These are phyloP conservation scores for Erythrocebus patas DNA, from an alignment of 2,113 vertebrate species.

Conservation along the genomic window DNA sequence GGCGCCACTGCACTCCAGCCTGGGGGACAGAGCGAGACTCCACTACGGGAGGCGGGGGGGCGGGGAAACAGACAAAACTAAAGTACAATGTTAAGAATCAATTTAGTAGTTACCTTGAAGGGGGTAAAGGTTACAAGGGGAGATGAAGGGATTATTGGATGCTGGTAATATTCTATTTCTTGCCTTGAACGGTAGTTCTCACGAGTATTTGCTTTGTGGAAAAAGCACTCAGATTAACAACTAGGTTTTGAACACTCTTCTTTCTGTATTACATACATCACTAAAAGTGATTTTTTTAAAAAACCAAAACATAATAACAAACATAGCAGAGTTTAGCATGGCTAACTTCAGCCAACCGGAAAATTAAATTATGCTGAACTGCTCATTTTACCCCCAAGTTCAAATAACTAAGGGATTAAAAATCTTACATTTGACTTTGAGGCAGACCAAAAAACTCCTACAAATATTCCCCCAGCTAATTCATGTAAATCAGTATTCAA, in stretches of 20 bases:
- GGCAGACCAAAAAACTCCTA: neutral
- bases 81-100: neutral
- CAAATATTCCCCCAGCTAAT: neutral
- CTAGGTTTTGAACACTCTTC: neutral
- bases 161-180: neutral
- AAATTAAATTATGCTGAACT: neutral
- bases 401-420: neutral
- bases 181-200: neutral
- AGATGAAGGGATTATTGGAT: neutral
- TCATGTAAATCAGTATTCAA: neutral
- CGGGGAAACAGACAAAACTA: neutral
- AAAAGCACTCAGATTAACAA: neutral
- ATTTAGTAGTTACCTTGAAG: neutral
- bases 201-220: neutral
- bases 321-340: neutral
- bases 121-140: no score
- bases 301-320: neutral
- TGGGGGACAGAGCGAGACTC: no score
- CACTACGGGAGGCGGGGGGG: no score
- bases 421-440: neutral
- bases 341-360: neutral
- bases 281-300: neutral
- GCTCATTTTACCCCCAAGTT: neutral
- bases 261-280: neutral
- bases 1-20: no score